These are phyloP conservation scores for Macrosiphum euphorbiae DNA, from an alignment of 2,888 invertebrate species.

Conservation along the genomic window DNA sequence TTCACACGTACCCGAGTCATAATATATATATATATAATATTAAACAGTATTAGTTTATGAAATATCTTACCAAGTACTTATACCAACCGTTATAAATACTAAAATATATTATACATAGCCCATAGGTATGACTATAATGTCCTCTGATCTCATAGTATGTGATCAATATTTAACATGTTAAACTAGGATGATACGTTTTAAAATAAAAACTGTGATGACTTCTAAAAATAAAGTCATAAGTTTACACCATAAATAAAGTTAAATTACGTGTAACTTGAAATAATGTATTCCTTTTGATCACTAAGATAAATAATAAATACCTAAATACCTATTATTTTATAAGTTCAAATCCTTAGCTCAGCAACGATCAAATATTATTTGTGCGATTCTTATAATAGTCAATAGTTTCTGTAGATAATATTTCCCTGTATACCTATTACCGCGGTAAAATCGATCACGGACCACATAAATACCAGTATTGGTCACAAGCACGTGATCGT, in stretches of 20 bases:
- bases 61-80: not conserved
- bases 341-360: too few species aligned
- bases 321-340: too few species aligned
- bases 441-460: not conserved
- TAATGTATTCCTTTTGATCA: not conserved
- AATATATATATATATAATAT: not conserved
- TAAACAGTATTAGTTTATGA: not conserved
- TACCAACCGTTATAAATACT: not conserved
- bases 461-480: not conserved
- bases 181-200: too few species aligned
- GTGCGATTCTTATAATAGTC: not conserved
- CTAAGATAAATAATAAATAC: not conserved
- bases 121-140: too few species aligned
- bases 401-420: not conserved
- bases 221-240: not conserved
- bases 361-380: not conserved
- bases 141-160: too few species aligned
- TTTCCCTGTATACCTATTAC: not conserved
- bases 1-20: not conserved
- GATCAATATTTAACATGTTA: too few species aligned
- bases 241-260: not conserved
- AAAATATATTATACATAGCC: too few species aligned
- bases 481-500: not conserved
- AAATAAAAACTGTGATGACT: too few species aligned
- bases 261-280: not conserved